Base-by-base conservation (phyloP, 2,797 vertebrate genomes). In the Dipus sagitta region DNA sequence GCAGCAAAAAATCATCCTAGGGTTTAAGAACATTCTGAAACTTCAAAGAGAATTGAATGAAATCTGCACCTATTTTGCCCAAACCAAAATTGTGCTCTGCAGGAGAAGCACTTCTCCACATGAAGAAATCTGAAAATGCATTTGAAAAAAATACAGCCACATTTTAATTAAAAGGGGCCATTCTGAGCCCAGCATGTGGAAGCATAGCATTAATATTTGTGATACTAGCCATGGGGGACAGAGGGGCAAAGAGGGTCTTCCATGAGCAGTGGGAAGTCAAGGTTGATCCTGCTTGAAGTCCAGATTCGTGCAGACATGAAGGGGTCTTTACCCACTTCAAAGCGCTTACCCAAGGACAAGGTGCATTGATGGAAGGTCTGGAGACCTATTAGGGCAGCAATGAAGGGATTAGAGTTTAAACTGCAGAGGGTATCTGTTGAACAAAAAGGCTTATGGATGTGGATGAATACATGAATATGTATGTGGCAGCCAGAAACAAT, bases 111-210 rank as follows among this genome's bases (percentile, higher is more conserved):
- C 62, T 93, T 96, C 92, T 96, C 92, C 92, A 54, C 89, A 64
- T 67, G 93, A 10, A 80, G 64, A 32, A 91, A 87, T 80, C 80
- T 72, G 78, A 94, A 97, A 94, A 96, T 71, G 85, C 91, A 94
- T 93, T 94, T 87, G 92, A 92, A 85, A 97, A 58, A 96, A 62
- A 94, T 20, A 77, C 83, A 87, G 90, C 86, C 93, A 82, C 90
- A 96, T 96, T 92, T 97, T 97, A 98, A 97, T 97, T 97, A 95
- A 96, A 97, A 97, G 97, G 88, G 92, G 86, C 94, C 94, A 91
- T 97, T 96, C 92, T 95, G 82, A 97, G 89, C 62, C 76, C 97
- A 96, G 97, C 95, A 71, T 91, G 96, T 52, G 62, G 88, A 96
- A 88, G 62, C 3, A 0, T 75, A 24, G 89, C 95, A 95, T 95